These are phyloP conservation scores for Oithona nana DNA, from an alignment of 2,888 invertebrate genomes.

Conservation along the genomic window DNA sequence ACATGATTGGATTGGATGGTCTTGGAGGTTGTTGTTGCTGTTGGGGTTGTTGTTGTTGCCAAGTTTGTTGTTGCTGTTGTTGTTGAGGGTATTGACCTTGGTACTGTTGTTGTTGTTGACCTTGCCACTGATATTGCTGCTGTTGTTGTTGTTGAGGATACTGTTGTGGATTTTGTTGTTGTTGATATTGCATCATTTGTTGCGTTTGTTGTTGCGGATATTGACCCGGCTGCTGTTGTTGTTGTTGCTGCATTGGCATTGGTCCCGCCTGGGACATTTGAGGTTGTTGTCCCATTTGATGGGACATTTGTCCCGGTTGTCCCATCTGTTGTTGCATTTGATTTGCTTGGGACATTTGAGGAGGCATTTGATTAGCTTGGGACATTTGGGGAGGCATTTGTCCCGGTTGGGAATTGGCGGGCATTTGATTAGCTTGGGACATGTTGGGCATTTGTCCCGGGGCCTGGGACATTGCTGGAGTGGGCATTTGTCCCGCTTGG, in stretches of 20 bases:
- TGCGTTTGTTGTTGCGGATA: background rate
- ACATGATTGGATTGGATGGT: background rate
- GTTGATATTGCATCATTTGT: slow-evolving; percentile 4
- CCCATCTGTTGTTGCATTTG: background rate
- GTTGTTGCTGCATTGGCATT: background rate
- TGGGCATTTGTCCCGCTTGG: background rate
- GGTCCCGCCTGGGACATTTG: background rate
- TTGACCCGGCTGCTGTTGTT: background rate
- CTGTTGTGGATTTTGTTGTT: background rate
- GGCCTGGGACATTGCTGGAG: too few relatives aligned
- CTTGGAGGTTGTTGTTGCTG: slow-evolving; percentile 6
- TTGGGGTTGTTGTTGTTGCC: slow-evolving; percentile 9
- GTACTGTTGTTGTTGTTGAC: background rate
- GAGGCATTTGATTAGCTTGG: background rate
- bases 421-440: background rate
- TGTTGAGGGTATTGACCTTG: slow-evolving; percentile 23
- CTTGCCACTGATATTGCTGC: slow-evolving; percentile 1
- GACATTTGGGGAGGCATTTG: too few relatives aligned
- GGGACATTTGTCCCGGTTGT: background rate
- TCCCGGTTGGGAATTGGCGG: background rate
- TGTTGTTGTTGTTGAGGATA: slow-evolving; percentile 4
- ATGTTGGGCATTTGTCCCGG: too few relatives aligned
- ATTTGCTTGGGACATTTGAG: background rate
- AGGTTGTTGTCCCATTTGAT: too few relatives aligned
- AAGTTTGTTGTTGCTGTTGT: slow-evolving; percentile 31